Conservation (phyloP, 2,113 vertebrate genomes). For the Rhinolophus sinicus region DNA sequence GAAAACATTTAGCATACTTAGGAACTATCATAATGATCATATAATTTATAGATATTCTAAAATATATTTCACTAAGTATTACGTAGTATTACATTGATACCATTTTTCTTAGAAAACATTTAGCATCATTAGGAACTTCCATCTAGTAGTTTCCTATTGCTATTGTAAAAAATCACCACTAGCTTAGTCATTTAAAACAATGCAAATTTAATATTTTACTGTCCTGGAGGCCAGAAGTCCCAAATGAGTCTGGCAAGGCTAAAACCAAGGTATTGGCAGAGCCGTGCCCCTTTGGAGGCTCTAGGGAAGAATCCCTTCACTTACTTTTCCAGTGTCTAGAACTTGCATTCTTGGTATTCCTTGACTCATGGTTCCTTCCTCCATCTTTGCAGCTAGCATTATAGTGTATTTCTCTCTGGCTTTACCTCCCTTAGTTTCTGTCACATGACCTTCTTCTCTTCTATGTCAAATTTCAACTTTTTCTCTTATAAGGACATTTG, state of each 20-base stretch:
- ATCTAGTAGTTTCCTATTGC: neutral
- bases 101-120: neutral
- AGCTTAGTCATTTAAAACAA: neutral
- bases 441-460: neutral
- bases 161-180: neutral
- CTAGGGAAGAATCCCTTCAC: neutral
- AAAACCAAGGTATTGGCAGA: neutral
- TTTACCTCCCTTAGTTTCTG: neutral
- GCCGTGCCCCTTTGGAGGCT: neutral
- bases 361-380: neutral
- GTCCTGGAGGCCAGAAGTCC: neutral
- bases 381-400: neutral
- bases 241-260: neutral
- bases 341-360: neutral
- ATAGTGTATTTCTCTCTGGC: neutral
- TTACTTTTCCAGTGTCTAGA: neutral
- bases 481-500: neutral
- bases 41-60: neutral
- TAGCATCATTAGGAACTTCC: neutral
- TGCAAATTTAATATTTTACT: neutral
- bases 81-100: neutral
- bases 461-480: neutral
- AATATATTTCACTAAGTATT: neutral
- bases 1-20: neutral
- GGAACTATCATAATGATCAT: neutral